Percentiles rank a stretch among this genome's conserved stretches.
Conservation (phyloP, 2,797 vertebrate genomes). For the Perodicticus potto region DNA sequence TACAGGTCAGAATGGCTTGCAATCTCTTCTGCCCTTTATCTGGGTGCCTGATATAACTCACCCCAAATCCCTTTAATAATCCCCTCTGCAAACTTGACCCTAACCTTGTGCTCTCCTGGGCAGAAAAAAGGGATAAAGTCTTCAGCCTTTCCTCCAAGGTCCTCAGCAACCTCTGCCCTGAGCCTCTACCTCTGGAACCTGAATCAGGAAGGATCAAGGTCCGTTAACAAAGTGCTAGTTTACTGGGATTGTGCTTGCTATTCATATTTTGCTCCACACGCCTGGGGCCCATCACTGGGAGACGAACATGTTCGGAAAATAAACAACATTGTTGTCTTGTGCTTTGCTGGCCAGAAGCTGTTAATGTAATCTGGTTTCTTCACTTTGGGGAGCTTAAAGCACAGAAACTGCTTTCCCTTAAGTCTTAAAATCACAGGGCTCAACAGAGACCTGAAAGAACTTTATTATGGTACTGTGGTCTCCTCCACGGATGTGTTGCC, state of each 20-base stretch:
- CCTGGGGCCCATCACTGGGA: background rate
- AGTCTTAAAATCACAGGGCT: constrained; percentile 45
- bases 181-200: background rate
- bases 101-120: background rate
- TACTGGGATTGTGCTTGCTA: background rate
- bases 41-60: background rate
- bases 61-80: constrained; percentile 36
- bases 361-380: constrained; percentile 48
- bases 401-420: constrained; percentile 27
- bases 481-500: background rate
- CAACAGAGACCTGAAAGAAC: background rate
- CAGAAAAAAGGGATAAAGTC: background rate
- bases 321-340: background rate
- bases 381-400: background rate
- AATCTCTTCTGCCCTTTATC: constrained; percentile 53
- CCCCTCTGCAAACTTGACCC: constrained; percentile 20
- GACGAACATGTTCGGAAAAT: constrained; percentile 47
- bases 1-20: constrained; percentile 18
- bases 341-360: constrained; percentile 32
- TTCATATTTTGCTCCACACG: background rate
- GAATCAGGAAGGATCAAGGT: background rate
- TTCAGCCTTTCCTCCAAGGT: background rate
- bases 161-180: background rate
- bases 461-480: background rate
- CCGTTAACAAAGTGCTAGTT: background rate